Conservation (phyloP, 2,113 vertebrate genomes). For the Tonatia bakeri region DNA sequence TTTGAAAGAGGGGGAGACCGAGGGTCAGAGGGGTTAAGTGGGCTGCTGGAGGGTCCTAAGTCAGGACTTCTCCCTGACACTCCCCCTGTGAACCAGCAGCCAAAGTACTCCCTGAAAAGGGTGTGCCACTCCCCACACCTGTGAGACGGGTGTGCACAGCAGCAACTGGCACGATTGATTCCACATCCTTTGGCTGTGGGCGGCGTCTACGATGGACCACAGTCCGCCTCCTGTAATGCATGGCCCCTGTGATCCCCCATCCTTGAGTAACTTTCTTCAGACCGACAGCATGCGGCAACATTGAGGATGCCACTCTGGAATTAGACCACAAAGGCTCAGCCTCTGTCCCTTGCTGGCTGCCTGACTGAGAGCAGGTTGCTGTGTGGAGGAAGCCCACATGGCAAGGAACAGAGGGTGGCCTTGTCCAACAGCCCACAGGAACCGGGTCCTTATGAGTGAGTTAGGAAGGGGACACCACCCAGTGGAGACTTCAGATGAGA, state of each 20-base stretch:
- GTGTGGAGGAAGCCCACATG: not conserved
- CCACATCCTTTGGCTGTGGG: no score
- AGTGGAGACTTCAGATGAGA: not conserved
- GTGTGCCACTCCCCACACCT: no score
- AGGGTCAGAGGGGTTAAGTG: not conserved
- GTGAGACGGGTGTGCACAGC: not conserved
- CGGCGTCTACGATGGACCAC: not conserved
- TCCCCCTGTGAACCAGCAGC: not conserved
- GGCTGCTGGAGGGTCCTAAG: not conserved
- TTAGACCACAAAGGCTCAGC: not conserved
- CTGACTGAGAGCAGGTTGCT: not conserved
- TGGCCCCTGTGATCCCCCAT: not conserved
- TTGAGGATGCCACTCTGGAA: not conserved
- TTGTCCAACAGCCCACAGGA: not conserved
- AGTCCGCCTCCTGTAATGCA: no score
- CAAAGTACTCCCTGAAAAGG: not conserved
- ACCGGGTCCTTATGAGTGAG: accelerated
- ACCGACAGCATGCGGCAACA: not conserved
- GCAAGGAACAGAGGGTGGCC: not conserved
- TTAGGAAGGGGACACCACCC: not conserved
- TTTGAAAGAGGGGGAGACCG: not conserved
- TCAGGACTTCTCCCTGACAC: not conserved
- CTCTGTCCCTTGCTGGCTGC: not conserved
- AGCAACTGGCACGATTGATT: not conserved
- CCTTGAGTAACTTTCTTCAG: not conserved